A percentile compares a stretch with the other conserved stretches of the same genome.
Evolutionary conservation across 2,888 invertebrate genomes (phyloP).

Genomic region (Agapetus fuscipes): DNA sequence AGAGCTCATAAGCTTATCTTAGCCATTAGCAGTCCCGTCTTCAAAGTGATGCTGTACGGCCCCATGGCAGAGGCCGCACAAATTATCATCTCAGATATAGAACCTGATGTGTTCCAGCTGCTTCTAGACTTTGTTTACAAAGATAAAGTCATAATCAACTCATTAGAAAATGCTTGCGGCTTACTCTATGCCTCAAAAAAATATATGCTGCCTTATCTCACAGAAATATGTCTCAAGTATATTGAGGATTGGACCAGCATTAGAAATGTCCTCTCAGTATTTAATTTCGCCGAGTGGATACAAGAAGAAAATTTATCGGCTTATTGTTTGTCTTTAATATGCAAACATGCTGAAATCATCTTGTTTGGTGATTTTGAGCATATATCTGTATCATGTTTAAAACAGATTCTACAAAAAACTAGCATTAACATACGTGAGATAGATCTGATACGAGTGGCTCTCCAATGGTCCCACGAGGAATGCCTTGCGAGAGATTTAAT

Average conservation of each 20-base stretch:
- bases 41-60: constrained; percentile 60
- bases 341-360: constrained; percentile 45
- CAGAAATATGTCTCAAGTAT: constrained; percentile 41
- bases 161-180: constrained; percentile 51
- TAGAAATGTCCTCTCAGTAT: constrained; percentile 47
- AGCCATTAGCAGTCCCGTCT: constrained; percentile 57
- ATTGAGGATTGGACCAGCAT: constrained; percentile 46
- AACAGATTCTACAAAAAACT: constrained; percentile 39
- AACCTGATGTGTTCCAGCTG: constrained; percentile 49
- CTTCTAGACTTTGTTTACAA: constrained; percentile 54
- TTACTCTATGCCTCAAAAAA: constrained; percentile 56
- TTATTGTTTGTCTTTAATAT: constrained; percentile 45
- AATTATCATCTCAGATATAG: constrained; percentile 48
- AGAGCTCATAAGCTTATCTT: constrained; percentile 53
- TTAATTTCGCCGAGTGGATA: constrained; percentile 50
- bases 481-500: constrained; percentile 37
- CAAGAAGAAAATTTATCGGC: constrained; percentile 45
- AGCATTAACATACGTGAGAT: constrained; percentile 43
- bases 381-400: constrained; percentile 41
- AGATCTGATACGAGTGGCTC: constrained; percentile 42
- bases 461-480: constrained; percentile 46
- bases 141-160: constrained; percentile 44
- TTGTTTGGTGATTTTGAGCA: constrained; percentile 39
- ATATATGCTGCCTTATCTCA: constrained; percentile 49
- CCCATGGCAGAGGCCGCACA: constrained; percentile 42